Evolutionary conservation across 1,140 invertebrate genomes (phyloP).

Genomic region (Listronotus bonariensis): DNA sequence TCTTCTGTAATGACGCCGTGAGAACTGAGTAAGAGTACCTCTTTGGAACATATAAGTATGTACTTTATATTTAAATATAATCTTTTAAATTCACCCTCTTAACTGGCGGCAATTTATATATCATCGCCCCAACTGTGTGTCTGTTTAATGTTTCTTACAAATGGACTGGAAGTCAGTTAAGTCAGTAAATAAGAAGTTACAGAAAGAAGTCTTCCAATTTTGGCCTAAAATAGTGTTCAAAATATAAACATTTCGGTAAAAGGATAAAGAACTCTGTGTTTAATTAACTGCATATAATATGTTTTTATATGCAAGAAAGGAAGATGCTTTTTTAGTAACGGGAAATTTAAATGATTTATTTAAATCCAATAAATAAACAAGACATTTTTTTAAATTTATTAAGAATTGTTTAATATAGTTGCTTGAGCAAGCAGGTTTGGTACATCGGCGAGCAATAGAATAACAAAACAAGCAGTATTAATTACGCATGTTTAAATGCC

Average conservation of each 20-base stretch:
- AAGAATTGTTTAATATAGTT: too few relatives aligned
- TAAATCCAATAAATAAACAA: too few relatives aligned
- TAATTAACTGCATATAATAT: not conserved
- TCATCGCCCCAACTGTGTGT: not conserved
- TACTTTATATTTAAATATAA: not conserved
- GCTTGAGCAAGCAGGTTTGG: too few relatives aligned
- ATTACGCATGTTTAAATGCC: too few relatives aligned
- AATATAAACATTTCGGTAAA: conserved; percentile 7
- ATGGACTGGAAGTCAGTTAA: conserved; percentile 17
- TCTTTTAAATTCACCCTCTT: not conserved
- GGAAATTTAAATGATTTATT: too few relatives aligned
- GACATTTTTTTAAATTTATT: too few relatives aligned
- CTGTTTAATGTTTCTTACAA: conserved; percentile 13
- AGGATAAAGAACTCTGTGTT: not conserved
- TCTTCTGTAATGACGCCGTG: not conserved
- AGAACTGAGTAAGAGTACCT: not conserved
- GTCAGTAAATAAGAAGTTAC: conserved; percentile 16
- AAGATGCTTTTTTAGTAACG: not conserved
- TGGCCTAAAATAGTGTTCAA: not conserved
- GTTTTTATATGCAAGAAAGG: not conserved
- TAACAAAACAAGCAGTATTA: too few relatives aligned
- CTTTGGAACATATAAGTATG: not conserved
- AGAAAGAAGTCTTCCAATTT: not conserved
- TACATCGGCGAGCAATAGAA: too few relatives aligned
- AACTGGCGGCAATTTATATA: conserved; percentile 10